Conservation (phyloP, 2,113 vertebrate species). For the Microtus montanus region DNA sequence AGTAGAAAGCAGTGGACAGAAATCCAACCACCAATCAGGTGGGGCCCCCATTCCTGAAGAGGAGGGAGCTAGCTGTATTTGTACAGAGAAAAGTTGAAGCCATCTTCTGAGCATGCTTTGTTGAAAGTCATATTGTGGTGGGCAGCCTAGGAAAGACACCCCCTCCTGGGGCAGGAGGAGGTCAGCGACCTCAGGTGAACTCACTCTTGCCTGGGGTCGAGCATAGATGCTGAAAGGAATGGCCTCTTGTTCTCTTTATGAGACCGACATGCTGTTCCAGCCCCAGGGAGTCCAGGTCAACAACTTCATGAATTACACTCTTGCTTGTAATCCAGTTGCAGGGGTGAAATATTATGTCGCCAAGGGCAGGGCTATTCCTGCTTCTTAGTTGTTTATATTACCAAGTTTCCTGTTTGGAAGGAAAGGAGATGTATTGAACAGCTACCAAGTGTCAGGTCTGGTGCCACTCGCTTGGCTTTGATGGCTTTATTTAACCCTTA, state of each 20-base stretch:
- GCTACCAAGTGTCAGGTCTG: conserved; percentile 7
- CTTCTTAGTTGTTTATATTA: conserved; percentile 64
- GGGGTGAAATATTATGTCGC: conserved; percentile 73
- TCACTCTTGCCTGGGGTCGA: background rate
- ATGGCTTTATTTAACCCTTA: conserved; percentile 55
- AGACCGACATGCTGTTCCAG: conserved; percentile 59
- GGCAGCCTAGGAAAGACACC: background rate
- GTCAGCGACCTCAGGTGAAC: conserved; percentile 13
- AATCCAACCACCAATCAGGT: background rate
- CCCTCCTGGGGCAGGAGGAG: background rate
- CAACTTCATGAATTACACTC: conserved; percentile 73
- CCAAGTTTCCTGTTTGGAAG: conserved; percentile 57
- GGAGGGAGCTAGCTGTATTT: background rate
- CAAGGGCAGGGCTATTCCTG: conserved; percentile 63
- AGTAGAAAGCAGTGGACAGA: background rate
- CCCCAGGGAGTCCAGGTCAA: conserved; percentile 54
- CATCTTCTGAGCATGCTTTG: background rate
- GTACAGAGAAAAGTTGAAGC: background rate
- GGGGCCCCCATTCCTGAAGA: background rate
- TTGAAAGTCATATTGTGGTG: background rate
- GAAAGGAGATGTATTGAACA: conserved; percentile 56
- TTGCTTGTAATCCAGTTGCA: conserved; percentile 72
- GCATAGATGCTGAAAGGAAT: conserved; percentile 35
- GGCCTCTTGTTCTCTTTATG: conserved; percentile 51
- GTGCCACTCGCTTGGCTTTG: background rate